Percentiles rank a stretch among this genome's conserved stretches.
These are phyloP conservation scores for Chrysopa pallens DNA, from an alignment of 1,140 invertebrate genomes.

Conservation along the genomic window DNA sequence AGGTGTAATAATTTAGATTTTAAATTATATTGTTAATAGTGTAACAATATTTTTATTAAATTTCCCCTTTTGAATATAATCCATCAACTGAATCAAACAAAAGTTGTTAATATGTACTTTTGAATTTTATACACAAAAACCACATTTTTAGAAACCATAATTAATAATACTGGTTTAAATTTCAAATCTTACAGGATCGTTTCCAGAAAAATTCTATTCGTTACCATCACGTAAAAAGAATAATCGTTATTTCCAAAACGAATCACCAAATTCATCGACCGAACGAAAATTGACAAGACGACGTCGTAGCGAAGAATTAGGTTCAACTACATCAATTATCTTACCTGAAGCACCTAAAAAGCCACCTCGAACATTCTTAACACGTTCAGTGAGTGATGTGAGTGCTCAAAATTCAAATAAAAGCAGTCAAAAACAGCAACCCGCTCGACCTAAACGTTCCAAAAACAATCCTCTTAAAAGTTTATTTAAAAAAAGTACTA, in stretches of 20 bases:
- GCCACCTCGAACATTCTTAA: conserved; percentile 18
- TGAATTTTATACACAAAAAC: too few relatives aligned
- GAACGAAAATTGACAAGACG: conserved; percentile 8
- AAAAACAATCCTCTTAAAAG: conserved; percentile 33
- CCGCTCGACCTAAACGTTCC: conserved; percentile 19
- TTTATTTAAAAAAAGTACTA: conserved; percentile 32
- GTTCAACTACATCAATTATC: conserved; percentile 11
- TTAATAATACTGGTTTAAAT: too few relatives aligned
- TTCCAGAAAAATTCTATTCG: conserved; percentile 40
- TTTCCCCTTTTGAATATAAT: too few relatives aligned
- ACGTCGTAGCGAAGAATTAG: conserved; percentile 21
- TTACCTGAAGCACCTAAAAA: conserved; percentile 14
- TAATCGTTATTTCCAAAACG: conserved; percentile 20
- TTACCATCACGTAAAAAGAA: conserved; percentile 31
- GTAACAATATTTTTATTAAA: too few relatives aligned
- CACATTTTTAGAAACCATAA: too few relatives aligned
- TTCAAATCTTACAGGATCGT: conserved; percentile 23
- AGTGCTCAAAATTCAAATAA: conserved; percentile 28
- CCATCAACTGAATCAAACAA: too few relatives aligned
- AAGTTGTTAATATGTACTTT: too few relatives aligned
- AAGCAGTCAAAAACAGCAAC: conserved; percentile 14
- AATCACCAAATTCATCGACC: conserved; percentile 25
- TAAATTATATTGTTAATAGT: too few relatives aligned
- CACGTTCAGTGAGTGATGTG: conserved; percentile 10
- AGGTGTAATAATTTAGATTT: too few relatives aligned